A percentile compares a stretch with the other conserved stretches of the same genome.
phyloP scores from a whole-genome alignment of 2,113 vertebrate species.

The Hiodon alosoides region DNA sequence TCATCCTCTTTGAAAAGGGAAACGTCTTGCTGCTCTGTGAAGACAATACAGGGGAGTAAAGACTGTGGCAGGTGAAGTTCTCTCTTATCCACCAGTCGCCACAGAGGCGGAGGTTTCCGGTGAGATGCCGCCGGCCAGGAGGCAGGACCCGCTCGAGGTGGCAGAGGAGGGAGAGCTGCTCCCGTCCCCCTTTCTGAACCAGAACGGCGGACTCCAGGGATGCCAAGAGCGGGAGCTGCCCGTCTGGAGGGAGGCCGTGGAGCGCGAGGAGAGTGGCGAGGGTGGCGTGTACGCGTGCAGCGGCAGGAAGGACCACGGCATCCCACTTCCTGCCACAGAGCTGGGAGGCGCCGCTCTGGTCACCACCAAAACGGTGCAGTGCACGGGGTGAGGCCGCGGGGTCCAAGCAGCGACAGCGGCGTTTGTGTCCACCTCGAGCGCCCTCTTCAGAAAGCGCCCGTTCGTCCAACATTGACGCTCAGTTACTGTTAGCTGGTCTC shows the following conservation, averaged over 20 bases:
- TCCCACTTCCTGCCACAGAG: conserved; percentile 69
- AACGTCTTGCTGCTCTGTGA: too few species aligned
- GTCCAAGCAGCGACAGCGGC: background rate
- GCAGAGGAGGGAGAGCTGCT: background rate
- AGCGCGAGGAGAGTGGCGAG: background rate
- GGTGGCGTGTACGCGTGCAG: conserved; percentile 15
- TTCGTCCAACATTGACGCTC: too few species aligned
- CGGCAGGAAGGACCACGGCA: conserved; percentile 39
- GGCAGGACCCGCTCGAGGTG: background rate
- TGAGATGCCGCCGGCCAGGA: background rate
- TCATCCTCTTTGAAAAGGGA: too few species aligned
- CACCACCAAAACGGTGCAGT: conserved; percentile 61
- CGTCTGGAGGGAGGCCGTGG: background rate
- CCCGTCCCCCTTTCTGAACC: conserved; percentile 25
- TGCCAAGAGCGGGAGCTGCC: conserved; percentile 4
- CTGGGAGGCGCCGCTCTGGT: conserved; percentile 58
- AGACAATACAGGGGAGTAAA: background rate
- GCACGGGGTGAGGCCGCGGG: background rate
- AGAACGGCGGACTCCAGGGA: conserved; percentile 19
- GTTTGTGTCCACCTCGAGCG: background rate
- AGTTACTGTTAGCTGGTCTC: too few species aligned
- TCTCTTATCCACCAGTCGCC: background rate
- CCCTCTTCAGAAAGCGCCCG: too few species aligned
- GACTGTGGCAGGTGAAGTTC: background rate
- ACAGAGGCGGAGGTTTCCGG: background rate